Base-by-base conservation (phyloP, 2,113 vertebrate species). In the Sardina pilchardus region DNA sequence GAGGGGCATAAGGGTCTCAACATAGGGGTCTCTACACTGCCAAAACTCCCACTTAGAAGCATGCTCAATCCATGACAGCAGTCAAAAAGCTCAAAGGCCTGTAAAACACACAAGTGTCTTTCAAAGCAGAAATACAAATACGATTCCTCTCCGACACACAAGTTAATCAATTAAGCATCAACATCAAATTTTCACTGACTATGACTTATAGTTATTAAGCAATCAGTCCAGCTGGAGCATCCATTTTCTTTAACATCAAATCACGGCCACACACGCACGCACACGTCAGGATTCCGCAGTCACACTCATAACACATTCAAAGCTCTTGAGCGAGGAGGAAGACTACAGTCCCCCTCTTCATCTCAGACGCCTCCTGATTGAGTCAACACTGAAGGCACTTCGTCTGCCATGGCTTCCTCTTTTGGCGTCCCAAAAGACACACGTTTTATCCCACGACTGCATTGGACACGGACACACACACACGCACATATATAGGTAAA, bases 171-270 rank as follows among this genome's bases (percentile, higher is more conserved):
- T 34, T 34, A 34, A 30, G 12, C 26, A 78, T 36, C 1, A 34
- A 78, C 71, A 78, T 78, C 30, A 78, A 78, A 36, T 78, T 12
- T 39, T 78, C 30, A 36, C 34, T 39, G 4, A 34, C 14, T 12
- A 36, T 14, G 5, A 75, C 12, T 75, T 10, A 78, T 39, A 78
- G 16, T 36, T 36, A 78, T 78, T 59, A 16, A 26, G 30, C 63
- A 78, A 78, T 78, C 71, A 78, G 71, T 78, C 71, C 71, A 78
- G 71, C 71, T 78, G 71, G 71, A 78, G 71, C 71, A 12, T 78
- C 34, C 34, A 36, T 36, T 78, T 10, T 34, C 71, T 78, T 19
- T 3, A 39, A 34, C 30, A 78, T 17, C 30, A 78, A 17, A 5
- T 78, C 26, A 75, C 26, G 36, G 26, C 14, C 4, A 78, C 2